phyloP scores from a whole-genome alignment of 1,140 invertebrate genomes.

The Heliconius himera region DNA sequence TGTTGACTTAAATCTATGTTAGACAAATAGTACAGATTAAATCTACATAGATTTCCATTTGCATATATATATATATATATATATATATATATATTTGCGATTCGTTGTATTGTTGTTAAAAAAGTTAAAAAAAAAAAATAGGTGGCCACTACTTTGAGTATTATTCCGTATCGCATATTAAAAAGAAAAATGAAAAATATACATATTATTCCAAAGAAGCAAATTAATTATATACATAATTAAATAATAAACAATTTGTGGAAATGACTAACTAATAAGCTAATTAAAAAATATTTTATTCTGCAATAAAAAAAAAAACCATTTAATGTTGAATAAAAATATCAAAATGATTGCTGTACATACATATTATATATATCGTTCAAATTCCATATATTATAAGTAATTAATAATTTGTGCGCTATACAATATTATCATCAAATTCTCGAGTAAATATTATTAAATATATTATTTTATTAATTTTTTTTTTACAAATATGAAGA shows the following conservation, averaged over 20 bases:
- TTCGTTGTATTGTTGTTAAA: background rate
- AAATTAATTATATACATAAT: background rate
- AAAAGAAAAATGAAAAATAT: background rate
- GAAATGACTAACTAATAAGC: background rate
- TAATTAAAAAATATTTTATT: background rate
- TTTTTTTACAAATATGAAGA: background rate
- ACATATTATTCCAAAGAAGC: background rate
- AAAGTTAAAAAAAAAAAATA: background rate
- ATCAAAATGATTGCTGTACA: background rate
- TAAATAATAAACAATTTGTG: background rate
- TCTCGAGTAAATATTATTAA: background rate
- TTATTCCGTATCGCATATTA: background rate
- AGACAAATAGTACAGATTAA: slow-evolving; percentile 30
- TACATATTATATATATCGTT: background rate
- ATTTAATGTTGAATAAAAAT: background rate
- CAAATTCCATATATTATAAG: slow-evolving; percentile 1
- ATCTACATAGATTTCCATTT: slow-evolving; percentile 33
- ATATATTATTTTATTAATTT: background rate
- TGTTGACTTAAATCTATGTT: slow-evolving; percentile 13
- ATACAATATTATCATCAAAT: background rate
- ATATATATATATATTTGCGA: slow-evolving; percentile 3
- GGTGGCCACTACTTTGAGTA: background rate
- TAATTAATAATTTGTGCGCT: background rate
- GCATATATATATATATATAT: background rate
- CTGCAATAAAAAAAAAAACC: background rate